Base-by-base conservation (phyloP, 2,797 vertebrate species). In the Pseudochirops cupreus region DNA sequence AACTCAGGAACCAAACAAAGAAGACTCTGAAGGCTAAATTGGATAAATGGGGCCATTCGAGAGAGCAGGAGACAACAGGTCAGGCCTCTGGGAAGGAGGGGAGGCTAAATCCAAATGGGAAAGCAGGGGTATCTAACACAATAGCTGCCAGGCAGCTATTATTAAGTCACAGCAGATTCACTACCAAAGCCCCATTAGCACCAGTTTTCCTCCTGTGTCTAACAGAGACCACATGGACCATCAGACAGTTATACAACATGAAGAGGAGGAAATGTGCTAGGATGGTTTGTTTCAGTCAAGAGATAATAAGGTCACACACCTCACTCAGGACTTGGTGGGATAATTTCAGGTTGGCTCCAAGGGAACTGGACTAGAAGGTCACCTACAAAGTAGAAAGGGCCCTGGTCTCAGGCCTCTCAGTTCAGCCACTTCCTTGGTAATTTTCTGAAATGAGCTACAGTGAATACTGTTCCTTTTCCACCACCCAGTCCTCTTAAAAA, bases 1-100 rank as follows among this genome's bases (percentile, higher is more conserved):
- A 56, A 58, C 90, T 91, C 53, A 96, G 96, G 56, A 95, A 96
- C 92, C 50, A 90, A 90, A 95, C 91, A 92, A 14, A 93, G 92
- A 97, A 95, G 87, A n/a, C 95, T 97, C 90, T 93, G 59, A 50
- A 92, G 6, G 55, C 62, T 87, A 26, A 94, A 90, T 6, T 92
- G 50, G 62, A 91, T 95, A 97, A 94, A 53, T 59, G 67, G 3
- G 9, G 39, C 21, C 21, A 1, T 39, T 82, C 74, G 26, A 11
- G 67, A 46, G 0, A 33, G n/a, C 39, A 82, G 67, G n/a, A 24
- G 39, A 82, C 9, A n/a, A n/a, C 62, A 67, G 1, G n/a, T 12
- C 67, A 21, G 7, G 67, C 18, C 18, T 39, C 67, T 74, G n/a
- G 29, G 5, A 14, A 26, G 67, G 9, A 46, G 18, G 21, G 18